These are phyloP conservation scores for Parnassius apollo DNA, from an alignment of 2,888 invertebrate species.

Conservation along the genomic window DNA sequence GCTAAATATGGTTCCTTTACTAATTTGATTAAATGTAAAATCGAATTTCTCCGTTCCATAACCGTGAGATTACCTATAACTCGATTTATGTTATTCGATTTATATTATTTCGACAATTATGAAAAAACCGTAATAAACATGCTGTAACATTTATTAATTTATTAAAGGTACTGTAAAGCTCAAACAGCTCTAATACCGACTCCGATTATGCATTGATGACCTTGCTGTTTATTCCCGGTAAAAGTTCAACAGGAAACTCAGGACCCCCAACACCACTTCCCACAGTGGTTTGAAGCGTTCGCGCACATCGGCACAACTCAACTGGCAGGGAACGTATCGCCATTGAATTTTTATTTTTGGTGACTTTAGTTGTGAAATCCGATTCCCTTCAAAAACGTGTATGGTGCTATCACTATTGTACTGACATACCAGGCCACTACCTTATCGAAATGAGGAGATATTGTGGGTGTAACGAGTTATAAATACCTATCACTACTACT, in stretches of 20 bases:
- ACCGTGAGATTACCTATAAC: not conserved
- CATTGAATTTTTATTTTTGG: too few species aligned
- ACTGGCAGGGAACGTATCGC: too few species aligned
- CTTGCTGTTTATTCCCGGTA: not conserved
- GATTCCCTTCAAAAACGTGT: too few species aligned
- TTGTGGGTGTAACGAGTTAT: too few species aligned
- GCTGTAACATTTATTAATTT: constrained; percentile 1
- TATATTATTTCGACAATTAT: not conserved
- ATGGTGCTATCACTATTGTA: too few species aligned
- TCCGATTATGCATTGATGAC: not conserved
- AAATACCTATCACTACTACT: too few species aligned
- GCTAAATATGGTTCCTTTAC: not conserved
- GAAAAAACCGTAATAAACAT: not conserved
- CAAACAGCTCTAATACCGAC: not conserved
- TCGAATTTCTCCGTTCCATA: not conserved
- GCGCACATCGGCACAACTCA: too few species aligned
- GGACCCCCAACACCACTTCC: too few species aligned
- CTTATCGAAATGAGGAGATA: too few species aligned
- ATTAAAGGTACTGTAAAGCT: not conserved
- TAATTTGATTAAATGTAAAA: not conserved
- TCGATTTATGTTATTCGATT: not conserved
- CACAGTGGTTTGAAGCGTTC: too few species aligned
- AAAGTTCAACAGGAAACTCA: not conserved
- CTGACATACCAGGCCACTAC: too few species aligned
- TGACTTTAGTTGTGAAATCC: too few species aligned